Conservation (phyloP, 1,140 invertebrate species). For the Eulimnadia texana region DNA sequence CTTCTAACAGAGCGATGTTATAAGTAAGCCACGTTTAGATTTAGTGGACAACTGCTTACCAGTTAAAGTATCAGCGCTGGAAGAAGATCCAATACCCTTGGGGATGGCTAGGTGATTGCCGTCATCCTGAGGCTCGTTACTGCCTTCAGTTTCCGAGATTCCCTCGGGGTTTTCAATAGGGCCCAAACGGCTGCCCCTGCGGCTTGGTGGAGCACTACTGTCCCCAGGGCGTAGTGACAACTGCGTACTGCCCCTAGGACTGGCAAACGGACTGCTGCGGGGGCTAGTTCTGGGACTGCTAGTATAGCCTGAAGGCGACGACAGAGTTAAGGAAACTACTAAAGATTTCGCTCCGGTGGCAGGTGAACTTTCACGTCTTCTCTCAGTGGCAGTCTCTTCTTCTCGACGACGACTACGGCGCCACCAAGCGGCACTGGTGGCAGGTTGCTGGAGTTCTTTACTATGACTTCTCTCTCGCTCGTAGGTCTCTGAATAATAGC, state of each 20-base stretch:
- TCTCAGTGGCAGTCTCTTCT: slow-evolving; percentile 34
- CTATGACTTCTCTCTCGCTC: slow-evolving; percentile 43
- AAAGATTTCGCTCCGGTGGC: background rate
- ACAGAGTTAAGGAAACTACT: slow-evolving; percentile 12
- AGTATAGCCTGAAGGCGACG: slow-evolving; percentile 5
- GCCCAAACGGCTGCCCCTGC: slow-evolving; percentile 12
- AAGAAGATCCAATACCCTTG: slow-evolving; percentile 46
- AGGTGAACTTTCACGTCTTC: slow-evolving; percentile 21
- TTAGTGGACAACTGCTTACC: slow-evolving; percentile 32
- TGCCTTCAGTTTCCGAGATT: slow-evolving; percentile 4
- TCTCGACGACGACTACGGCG: slow-evolving; percentile 21
- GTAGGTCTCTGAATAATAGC: slow-evolving; percentile 58
- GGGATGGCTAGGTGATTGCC: slow-evolving; percentile 44
- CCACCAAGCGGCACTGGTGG: background rate
- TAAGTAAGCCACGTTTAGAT: background rate
- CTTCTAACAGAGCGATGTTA: background rate
- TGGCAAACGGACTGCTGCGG: slow-evolving; percentile 13
- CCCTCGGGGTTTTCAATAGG: slow-evolving; percentile 7
- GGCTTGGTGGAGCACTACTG: background rate
- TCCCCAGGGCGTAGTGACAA: slow-evolving; percentile 2
- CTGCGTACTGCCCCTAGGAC: slow-evolving; percentile 15
- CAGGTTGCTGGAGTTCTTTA: slow-evolving; percentile 28
- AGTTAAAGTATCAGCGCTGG: slow-evolving; percentile 56
- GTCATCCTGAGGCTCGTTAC: slow-evolving; percentile 31
- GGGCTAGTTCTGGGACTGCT: slow-evolving; percentile 5